Evolutionary conservation across 2,113 vertebrate genomes (phyloP).

Genomic region (Conger conger): DNA sequence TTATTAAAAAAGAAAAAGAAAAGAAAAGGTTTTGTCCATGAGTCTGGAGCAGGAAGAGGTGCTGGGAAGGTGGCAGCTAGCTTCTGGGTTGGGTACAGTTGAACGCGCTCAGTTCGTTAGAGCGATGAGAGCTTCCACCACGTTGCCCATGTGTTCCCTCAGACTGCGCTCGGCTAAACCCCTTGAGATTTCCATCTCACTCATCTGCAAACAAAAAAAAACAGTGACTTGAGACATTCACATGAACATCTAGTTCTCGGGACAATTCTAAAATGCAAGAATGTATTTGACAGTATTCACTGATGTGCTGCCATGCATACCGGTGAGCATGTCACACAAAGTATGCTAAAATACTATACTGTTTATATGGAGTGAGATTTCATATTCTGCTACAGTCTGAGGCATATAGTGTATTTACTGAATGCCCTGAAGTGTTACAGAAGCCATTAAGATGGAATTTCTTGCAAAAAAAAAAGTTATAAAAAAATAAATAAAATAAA

Average conservation of each 20-base stretch:
- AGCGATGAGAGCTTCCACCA: conserved; percentile 90
- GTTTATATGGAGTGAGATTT: too few relatives aligned
- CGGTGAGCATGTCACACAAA: too few relatives aligned
- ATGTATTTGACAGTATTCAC: too few relatives aligned
- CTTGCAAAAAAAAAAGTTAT: too few relatives aligned
- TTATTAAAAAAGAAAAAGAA: not conserved
- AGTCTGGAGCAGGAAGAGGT: not conserved
- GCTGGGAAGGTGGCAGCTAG: not conserved
- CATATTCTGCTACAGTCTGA: too few relatives aligned
- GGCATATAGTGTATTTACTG: too few relatives aligned
- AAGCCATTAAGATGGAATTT: too few relatives aligned
- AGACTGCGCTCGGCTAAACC: conserved; percentile 87
- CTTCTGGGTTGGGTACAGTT: not conserved
- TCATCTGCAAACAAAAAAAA: conserved; percentile 78
- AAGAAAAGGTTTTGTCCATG: not conserved
- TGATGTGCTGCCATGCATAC: too few relatives aligned
- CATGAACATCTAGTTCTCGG: not conserved
- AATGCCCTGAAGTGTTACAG: too few relatives aligned
- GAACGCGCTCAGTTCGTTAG: conserved; percentile 81
- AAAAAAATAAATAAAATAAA: too few relatives aligned
- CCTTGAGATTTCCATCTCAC: conserved; percentile 92
- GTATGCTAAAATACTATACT: too few relatives aligned
- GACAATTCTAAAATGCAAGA: not conserved
- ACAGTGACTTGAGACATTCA: not conserved
- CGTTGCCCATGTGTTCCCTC: conserved; percentile 95